A percentile compares a stretch with the other conserved stretches of the same genome.
Evolutionary conservation across 2,888 invertebrate species (phyloP).

Genomic region (Drosophila lutescens): DNA sequence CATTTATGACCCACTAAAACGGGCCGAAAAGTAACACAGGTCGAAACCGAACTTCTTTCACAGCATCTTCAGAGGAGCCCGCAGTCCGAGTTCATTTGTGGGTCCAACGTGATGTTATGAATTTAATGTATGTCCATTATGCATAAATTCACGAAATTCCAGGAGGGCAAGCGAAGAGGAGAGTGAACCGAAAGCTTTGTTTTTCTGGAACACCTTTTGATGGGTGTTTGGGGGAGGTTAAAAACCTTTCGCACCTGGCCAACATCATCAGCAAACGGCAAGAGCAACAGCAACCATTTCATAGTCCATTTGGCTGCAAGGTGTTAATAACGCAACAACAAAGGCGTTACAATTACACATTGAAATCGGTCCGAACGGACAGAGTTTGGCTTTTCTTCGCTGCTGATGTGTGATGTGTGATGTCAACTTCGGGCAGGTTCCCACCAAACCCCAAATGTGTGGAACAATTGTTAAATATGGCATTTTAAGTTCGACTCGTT

Average conservation of each 20-base stretch:
- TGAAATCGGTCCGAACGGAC: conserved; percentile 70
- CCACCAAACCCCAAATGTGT: conserved; percentile 61
- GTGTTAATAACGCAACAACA: conserved; percentile 81
- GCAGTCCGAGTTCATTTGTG: conserved; percentile 30
- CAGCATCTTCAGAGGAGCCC: conserved; percentile 45
- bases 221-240: conserved; percentile 48
- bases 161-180: conserved; percentile 13
- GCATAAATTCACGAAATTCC: conserved; percentile 81
- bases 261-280: not conserved
- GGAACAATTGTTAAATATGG: conserved; percentile 75
- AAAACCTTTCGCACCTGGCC: conserved; percentile 54
- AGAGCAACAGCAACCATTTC: conserved; percentile 53
- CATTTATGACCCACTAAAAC: conserved; percentile 81
- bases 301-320: conserved; percentile 79
- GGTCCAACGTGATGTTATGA: conserved; percentile 65
- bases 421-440: conserved; percentile 71
- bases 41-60: conserved; percentile 49
- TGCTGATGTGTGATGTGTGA: conserved; percentile 75
- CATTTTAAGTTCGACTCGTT: conserved; percentile 58
- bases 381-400: conserved; percentile 35
- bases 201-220: conserved; percentile 37
- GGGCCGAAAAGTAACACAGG: conserved; percentile 36
- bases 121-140: conserved; percentile 77
- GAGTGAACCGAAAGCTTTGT: conserved; percentile 70
- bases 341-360: conserved; percentile 82